These are phyloP conservation scores for Listronotus oregonensis DNA, from an alignment of 1,140 invertebrate species.

Conservation along the genomic window DNA sequence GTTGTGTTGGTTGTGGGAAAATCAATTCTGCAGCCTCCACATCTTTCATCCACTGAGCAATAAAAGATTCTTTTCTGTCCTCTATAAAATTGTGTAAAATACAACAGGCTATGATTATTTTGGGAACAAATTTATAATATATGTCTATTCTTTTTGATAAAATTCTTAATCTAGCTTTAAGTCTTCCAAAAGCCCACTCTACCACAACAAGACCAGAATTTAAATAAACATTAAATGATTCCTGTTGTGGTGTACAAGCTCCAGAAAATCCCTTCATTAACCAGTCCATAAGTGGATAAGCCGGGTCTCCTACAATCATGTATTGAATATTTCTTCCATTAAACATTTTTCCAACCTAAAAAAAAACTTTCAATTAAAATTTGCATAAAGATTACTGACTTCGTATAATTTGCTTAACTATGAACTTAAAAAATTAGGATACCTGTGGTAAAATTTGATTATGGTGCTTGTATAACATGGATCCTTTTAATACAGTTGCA, in stretches of 20 bases:
- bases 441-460: too few species aligned
- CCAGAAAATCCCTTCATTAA: background rate
- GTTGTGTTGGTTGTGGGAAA: too few species aligned
- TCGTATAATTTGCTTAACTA: too few species aligned
- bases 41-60: background rate
- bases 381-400: too few species aligned
- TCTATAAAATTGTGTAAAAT: background rate
- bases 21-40: too few species aligned
- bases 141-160: background rate
- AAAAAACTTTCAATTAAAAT: too few species aligned
- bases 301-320: constrained; percentile 2
- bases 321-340: background rate
- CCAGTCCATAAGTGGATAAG: constrained; percentile 1
- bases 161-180: too few species aligned
- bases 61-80: background rate
- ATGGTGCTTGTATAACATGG: too few species aligned
- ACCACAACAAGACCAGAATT: background rate
- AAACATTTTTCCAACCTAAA: background rate
- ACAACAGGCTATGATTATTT: too few species aligned
- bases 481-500: too few species aligned
- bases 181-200: constrained; percentile 3
- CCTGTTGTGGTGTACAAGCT: background rate
- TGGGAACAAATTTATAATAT: too few species aligned
- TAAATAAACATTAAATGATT: constrained; percentile 5
- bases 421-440: too few species aligned